phyloP scores from a whole-genome alignment of 1,140 invertebrate genomes.

The Anoplophora glabripennis region DNA sequence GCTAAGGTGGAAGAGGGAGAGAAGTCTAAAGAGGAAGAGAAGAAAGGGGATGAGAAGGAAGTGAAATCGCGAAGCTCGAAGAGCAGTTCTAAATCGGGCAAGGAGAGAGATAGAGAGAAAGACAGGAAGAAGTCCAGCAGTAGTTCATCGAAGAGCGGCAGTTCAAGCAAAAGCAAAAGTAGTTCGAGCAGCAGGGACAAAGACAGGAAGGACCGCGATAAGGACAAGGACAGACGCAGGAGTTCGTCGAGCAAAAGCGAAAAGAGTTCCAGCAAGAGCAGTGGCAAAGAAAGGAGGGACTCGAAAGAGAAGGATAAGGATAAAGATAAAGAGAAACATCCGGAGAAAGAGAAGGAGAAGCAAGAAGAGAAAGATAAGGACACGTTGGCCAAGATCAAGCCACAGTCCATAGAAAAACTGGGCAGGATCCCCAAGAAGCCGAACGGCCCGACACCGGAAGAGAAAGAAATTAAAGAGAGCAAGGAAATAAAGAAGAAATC shows the following conservation, averaged over 20 bases:
- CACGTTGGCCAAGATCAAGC: slow-evolving; percentile 62
- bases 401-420: slow-evolving; percentile 64
- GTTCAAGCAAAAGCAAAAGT: slow-evolving; percentile 44
- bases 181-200: slow-evolving; percentile 29
- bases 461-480: slow-evolving; percentile 49
- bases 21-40: slow-evolving; percentile 43
- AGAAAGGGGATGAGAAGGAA: slow-evolving; percentile 33
- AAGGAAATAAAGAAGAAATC: slow-evolving; percentile 67
- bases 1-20: slow-evolving; percentile 39
- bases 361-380: slow-evolving; percentile 68
- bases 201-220: slow-evolving; percentile 47
- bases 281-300: slow-evolving; percentile 40
- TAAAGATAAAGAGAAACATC: slow-evolving; percentile 52
- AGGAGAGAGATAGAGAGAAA: slow-evolving; percentile 41
- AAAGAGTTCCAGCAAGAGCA: slow-evolving; percentile 41
- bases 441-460: slow-evolving; percentile 45
- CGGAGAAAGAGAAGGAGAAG: slow-evolving; percentile 48
- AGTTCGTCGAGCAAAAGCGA: slow-evolving; percentile 49
- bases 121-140: slow-evolving; percentile 46
- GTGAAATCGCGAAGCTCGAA: slow-evolving; percentile 41
- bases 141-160: slow-evolving; percentile 35
- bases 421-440: slow-evolving; percentile 74
- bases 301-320: slow-evolving; percentile 41
- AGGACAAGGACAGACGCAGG: slow-evolving; percentile 43
- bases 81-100: slow-evolving; percentile 41